Evolutionary conservation across 2,113 vertebrate species (phyloP).

Genomic region (Pitta sordida): DNA sequence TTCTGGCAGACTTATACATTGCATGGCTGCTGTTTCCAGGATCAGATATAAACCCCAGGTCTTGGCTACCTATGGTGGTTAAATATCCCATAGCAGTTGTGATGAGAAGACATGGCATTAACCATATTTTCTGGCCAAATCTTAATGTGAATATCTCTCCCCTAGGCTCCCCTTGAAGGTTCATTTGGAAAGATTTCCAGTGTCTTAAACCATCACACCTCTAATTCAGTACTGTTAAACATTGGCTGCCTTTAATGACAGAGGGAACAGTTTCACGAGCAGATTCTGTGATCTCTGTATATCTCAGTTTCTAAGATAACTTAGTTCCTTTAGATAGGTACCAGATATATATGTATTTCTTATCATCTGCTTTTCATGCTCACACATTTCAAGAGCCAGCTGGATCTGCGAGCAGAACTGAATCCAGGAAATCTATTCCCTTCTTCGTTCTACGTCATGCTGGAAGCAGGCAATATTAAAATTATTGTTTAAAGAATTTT

Average conservation of each 20-base stretch:
- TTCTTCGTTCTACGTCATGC: neutral
- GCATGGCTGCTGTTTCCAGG: neutral
- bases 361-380: slow-evolving; percentile 7
- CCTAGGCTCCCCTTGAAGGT: neutral
- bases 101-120: neutral
- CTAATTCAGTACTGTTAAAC: slow-evolving; percentile 15
- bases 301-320: slow-evolving; percentile 33
- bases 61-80: neutral
- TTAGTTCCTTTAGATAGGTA: neutral
- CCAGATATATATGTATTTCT: neutral
- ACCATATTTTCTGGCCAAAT: neutral
- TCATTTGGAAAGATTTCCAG: neutral
- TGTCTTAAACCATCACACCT: slow-evolving; percentile 4
- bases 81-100: neutral
- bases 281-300: slow-evolving; percentile 12
- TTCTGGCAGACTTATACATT: rapidly evolving
- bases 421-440: neutral
- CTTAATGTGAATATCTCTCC: neutral
- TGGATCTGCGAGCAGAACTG: neutral
- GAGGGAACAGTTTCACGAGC: slow-evolving; percentile 2
- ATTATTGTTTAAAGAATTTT: neutral
- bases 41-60: neutral
- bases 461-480: neutral
- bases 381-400: neutral
- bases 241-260: neutral